Conservation (phyloP, 2,113 vertebrate species). For the Patagioenas fasciata region DNA sequence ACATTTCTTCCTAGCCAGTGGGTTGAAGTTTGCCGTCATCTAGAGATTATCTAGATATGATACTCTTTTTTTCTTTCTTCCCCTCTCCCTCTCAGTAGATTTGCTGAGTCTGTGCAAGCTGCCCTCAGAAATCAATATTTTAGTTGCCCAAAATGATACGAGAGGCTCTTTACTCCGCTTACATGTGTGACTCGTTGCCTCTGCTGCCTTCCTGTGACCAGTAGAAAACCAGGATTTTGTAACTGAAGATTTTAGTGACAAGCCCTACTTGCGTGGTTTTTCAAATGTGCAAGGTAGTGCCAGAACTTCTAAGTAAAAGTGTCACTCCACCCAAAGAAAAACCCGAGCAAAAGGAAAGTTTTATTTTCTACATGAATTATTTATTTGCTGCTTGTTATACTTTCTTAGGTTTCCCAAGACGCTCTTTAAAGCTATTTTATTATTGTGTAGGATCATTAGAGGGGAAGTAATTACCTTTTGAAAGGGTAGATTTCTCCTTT, state of each 20-base stretch:
- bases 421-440: not conserved
- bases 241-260: not conserved
- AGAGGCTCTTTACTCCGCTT: not conserved
- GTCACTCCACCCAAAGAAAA: not conserved
- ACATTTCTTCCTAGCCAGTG: not conserved
- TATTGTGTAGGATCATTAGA: not conserved
- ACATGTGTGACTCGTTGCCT: not conserved
- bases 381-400: not conserved
- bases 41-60: not conserved
- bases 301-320: not conserved
- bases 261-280: not conserved
- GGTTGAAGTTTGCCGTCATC: not conserved
- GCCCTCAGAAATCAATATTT: not conserved
- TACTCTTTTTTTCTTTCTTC: not conserved
- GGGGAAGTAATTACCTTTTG: not conserved
- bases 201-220: not conserved
- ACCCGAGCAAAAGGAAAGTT: not conserved
- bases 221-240: not conserved
- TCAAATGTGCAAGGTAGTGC: not conserved
- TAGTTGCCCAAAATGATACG: not conserved
- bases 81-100: not conserved
- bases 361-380: not conserved
- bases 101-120: not conserved
- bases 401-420: not conserved
- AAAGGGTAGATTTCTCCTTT: not conserved